phyloP scores from a whole-genome alignment of 2,888 invertebrate species.

The Gerris lacustris region DNA sequence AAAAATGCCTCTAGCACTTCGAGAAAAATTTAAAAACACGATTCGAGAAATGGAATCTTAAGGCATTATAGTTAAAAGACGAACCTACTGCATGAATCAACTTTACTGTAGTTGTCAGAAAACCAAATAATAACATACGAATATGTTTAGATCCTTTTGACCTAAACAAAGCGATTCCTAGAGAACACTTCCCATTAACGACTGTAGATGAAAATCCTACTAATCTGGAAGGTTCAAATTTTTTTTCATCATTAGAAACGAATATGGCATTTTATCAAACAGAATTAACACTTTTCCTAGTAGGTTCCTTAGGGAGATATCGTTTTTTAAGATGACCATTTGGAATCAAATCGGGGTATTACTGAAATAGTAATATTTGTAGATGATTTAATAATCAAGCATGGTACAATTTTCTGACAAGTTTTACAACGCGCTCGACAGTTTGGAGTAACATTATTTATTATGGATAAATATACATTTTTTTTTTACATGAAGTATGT shows the following conservation, averaged over 20 bases:
- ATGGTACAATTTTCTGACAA: neutral
- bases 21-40: slow-evolving; percentile 8
- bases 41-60: slow-evolving; percentile 6
- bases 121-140: slow-evolving; percentile 10
- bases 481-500: neutral
- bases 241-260: neutral
- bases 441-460: neutral
- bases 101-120: slow-evolving; percentile 4
- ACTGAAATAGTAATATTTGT: neutral
- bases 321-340: neutral
- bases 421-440: neutral
- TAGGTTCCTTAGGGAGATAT: no score
- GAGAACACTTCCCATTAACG: slow-evolving; percentile 1
- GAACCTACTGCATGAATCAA: neutral
- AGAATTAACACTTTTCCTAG: neutral
- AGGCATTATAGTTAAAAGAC: slow-evolving; percentile 6
- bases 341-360: neutral
- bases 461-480: neutral
- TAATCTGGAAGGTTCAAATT: neutral
- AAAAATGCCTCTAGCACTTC: slow-evolving; percentile 5
- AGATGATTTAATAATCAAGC: neutral
- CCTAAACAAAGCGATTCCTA: neutral
- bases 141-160: slow-evolving; percentile 11
- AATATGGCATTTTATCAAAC: neutral
- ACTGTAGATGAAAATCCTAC: slow-evolving; percentile 6